These are phyloP conservation scores for Archips xylosteana DNA, from an alignment of 2,888 invertebrate genomes.

Conservation along the genomic window DNA sequence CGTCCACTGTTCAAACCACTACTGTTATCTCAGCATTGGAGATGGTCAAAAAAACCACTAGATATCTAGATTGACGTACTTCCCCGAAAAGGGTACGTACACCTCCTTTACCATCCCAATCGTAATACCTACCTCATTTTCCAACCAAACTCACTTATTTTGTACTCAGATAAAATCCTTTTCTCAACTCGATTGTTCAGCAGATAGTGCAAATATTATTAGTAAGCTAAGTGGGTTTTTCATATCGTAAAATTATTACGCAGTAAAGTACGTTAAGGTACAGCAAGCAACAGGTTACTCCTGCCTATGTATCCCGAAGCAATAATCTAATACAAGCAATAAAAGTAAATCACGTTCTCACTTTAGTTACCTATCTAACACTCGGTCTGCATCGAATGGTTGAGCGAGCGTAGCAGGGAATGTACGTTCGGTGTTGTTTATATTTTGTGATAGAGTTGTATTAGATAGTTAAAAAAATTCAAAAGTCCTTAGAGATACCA, in stretches of 20 bases:
- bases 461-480: not conserved
- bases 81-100: too few relatives aligned
- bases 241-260: conserved; percentile 34
- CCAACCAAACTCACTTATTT: not conserved
- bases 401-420: not conserved
- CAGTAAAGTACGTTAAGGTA: conserved; percentile 31
- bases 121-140: not conserved
- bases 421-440: not conserved
- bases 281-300: conserved; percentile 35
- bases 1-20: too few relatives aligned
- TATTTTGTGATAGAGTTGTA: too few relatives aligned
- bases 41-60: too few relatives aligned
- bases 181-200: not conserved
- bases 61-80: too few relatives aligned
- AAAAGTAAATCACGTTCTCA: conserved; percentile 42
- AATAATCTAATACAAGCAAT: conserved; percentile 42
- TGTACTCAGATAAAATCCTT: not conserved
- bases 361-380: conserved; percentile 38
- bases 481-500: not conserved
- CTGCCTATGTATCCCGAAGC: conserved; percentile 29
- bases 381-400: conserved; percentile 11
- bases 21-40: too few relatives aligned
- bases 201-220: conserved; percentile 11
- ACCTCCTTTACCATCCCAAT: too few relatives aligned
- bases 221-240: conserved; percentile 25